These are phyloP conservation scores for Noturus placidus DNA, from an alignment of 2,113 vertebrate genomes.

Conservation along the genomic window DNA sequence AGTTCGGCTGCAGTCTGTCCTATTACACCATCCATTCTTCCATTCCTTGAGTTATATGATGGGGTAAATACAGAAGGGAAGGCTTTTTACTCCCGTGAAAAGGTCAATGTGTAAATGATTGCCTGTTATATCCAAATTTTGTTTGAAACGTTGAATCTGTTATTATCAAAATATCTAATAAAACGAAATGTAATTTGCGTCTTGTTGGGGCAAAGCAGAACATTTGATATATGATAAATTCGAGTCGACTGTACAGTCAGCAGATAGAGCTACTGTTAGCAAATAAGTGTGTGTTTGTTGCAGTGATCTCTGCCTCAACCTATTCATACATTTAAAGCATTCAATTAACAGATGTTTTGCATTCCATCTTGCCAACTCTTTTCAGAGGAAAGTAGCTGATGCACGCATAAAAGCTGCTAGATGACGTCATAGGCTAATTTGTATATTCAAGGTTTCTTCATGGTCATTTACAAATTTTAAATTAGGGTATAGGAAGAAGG, in stretches of 20 bases:
- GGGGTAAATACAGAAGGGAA: not conserved
- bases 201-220: not conserved
- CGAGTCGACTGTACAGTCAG: not conserved
- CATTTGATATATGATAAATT: not conserved
- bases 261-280: not conserved
- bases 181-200: not conserved
- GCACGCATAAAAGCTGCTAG: not conserved
- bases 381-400: not conserved
- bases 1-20: not conserved
- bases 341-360: not conserved
- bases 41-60: not conserved
- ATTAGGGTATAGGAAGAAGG: not conserved
- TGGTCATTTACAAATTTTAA: not conserved
- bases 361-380: not conserved
- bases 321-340: not conserved
- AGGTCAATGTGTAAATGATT: not conserved
- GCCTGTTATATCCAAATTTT: not conserved
- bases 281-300: not conserved
- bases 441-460: not conserved
- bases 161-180: not conserved
- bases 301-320: not conserved
- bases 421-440: not conserved
- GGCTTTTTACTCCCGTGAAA: not conserved
- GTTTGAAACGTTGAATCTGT: not conserved
- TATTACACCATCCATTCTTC: not conserved